These are phyloP conservation scores for Camponotus pennsylvanicus DNA, from an alignment of 1,140 invertebrate genomes.

Conservation along the genomic window DNA sequence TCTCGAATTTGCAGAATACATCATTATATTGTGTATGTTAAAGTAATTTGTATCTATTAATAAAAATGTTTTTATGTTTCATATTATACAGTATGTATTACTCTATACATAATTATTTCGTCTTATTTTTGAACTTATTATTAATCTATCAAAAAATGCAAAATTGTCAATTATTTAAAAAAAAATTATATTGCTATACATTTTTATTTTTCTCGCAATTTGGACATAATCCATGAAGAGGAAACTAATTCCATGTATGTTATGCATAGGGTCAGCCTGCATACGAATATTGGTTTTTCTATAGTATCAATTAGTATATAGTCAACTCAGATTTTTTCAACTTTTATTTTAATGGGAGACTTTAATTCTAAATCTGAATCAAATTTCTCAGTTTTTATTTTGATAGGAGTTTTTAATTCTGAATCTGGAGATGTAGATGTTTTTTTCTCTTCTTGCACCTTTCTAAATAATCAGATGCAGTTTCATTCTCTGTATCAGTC, in stretches of 20 bases:
- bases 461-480: no score
- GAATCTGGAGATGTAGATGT: background rate
- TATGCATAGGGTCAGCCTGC: no score
- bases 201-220: background rate
- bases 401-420: background rate
- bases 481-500: no score
- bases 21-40: background rate
- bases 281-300: no score
- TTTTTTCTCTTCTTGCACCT: no score
- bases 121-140: background rate
- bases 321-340: background rate
- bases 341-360: background rate
- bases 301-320: no score
- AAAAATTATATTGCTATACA: background rate
- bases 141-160: background rate
- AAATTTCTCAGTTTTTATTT: constrained; percentile 7
- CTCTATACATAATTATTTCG: background rate
- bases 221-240: background rate
- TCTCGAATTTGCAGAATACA: background rate
- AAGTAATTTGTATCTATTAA: constrained; percentile 19
- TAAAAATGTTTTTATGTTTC: constrained; percentile 49
- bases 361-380: background rate
- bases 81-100: background rate
- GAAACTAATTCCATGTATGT: background rate
- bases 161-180: constrained; percentile 3